A percentile compares a stretch with the other conserved stretches of the same genome.
Evolutionary conservation across 2,113 vertebrate species (phyloP).

Genomic region (Oreamnos americanus): DNA sequence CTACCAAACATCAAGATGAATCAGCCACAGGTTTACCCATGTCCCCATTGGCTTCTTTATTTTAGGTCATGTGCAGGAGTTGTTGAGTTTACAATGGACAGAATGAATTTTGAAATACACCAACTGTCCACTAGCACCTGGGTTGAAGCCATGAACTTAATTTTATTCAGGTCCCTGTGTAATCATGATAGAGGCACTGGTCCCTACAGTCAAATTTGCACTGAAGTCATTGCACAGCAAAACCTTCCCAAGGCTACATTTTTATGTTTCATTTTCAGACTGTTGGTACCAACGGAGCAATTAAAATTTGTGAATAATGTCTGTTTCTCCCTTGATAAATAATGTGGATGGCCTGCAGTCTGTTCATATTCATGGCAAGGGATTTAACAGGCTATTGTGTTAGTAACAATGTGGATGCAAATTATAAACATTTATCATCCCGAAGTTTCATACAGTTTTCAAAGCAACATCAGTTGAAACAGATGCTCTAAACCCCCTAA

Average conservation of each 20-base stretch:
- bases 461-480: constrained; percentile 47
- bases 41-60: neutral
- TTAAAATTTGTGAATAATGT: constrained; percentile 73
- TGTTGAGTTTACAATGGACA: constrained; percentile 24
- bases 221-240: constrained; percentile 47
- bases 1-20: neutral
- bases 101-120: constrained; percentile 56
- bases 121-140: neutral
- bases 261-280: constrained; percentile 65
- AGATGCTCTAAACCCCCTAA: neutral
- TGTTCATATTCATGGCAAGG: constrained; percentile 53
- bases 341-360: constrained; percentile 43
- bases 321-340: constrained; percentile 58
- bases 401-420: constrained; percentile 61
- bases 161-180: constrained; percentile 26
- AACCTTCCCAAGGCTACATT: constrained; percentile 58
- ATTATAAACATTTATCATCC: constrained; percentile 70
- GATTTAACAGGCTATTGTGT: constrained; percentile 66
- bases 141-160: constrained; percentile 31
- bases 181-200: constrained; percentile 1
- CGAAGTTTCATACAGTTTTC: constrained; percentile 53
- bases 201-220: constrained; percentile 46
- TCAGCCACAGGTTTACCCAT: neutral
- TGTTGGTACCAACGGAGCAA: constrained; percentile 56
- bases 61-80: constrained; percentile 34